Conservation (phyloP, 2,113 vertebrate species). For the Festucalex cinctus region DNA sequence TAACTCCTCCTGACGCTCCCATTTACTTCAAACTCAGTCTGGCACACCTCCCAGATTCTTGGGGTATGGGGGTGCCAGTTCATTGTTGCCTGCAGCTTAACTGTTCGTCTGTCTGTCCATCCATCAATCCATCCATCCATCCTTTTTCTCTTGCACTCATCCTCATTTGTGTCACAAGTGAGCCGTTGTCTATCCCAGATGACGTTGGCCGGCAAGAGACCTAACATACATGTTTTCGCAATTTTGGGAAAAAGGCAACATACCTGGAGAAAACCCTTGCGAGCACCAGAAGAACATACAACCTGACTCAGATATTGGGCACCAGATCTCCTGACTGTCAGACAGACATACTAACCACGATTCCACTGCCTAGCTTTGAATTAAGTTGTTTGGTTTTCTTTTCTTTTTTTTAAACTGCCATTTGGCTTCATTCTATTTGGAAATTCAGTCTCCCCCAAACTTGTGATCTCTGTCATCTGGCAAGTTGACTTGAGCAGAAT, state of each 20-base stretch:
- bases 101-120: not conserved
- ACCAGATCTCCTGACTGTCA: not conserved
- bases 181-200: no score
- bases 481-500: slow-evolving; percentile 15
- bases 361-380: not conserved
- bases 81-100: not conserved
- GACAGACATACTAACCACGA: not conserved
- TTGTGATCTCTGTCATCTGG: slow-evolving; percentile 5
- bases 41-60: not conserved
- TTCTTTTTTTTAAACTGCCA: not conserved
- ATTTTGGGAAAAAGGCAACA: no score
- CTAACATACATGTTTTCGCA: no score
- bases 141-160: no score
- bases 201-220: no score
- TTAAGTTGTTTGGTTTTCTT: not conserved
- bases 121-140: not conserved
- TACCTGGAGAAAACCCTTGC: no score
- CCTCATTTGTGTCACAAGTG: no score
- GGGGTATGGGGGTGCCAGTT: not conserved
- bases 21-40: not conserved
- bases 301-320: not conserved
- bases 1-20: not conserved
- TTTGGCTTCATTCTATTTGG: not conserved
- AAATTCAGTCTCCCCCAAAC: slow-evolving; percentile 1
- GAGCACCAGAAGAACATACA: no score